Evolutionary conservation across 2,888 invertebrate species (phyloP), one percentile per base, ranked within the genome.

Genomic region (Laspeyria flexula): DNA sequence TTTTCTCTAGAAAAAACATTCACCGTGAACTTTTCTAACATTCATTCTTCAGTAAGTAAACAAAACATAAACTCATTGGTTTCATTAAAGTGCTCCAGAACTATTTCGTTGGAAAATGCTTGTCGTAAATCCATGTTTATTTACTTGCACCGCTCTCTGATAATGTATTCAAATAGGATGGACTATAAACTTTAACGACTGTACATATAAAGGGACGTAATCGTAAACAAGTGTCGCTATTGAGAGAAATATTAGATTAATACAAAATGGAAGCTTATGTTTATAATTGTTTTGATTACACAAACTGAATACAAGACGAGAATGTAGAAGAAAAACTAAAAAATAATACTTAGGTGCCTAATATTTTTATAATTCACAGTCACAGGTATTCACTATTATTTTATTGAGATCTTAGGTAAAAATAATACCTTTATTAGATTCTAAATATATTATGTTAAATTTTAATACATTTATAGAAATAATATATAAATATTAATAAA

Each of bases 151-250:
- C 49, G 31, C 4, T 41, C 41, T 38, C 38, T 41, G 31, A 42
- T 61, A 49, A 46, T 48, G 56, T 55, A 57, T 55, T 63, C 40
- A 55, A 47, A 57, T 61, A 15, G 43, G 39, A 65, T 62, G 58
- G 47, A 44, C 47, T 48, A 59, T 72, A 65, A 69, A 64, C 51
- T 63, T 69, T 68, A 60, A 73, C 55, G 62, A 55, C 30, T 40
- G 23, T 33, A 34, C 40, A 13, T 47, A 41, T 41, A 55, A 54
- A 52, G 60, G 53, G 52, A 50, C 35, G 37, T 34, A 18, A 18
- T 52, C 30, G 61, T 65, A 64, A 60, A 57, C 45, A 53, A 43
- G 50, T 30, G 11, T 30, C 42, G 37, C 34, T 38, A 21, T 29
- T n/a, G 27, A 30, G 11, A 25, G 4, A 30, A 30, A 30, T 30